Evolutionary conservation across 1,140 invertebrate genomes (phyloP).

Genomic region (Lamellibrachia luymesi): DNA sequence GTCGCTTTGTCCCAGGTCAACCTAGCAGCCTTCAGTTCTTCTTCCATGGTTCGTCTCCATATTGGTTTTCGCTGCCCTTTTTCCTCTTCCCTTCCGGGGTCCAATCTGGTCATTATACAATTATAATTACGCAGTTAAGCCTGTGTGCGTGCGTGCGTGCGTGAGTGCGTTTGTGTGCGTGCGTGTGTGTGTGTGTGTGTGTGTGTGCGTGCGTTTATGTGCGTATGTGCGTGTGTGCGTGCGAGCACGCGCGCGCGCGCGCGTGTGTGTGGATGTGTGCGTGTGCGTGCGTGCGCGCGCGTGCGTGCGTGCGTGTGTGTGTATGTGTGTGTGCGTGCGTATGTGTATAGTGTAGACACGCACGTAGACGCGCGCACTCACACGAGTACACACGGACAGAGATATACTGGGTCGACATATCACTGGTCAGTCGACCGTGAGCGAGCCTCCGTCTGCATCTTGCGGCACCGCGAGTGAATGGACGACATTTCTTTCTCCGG

Average conservation of each 20-base stretch:
- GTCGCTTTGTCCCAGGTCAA: no score
- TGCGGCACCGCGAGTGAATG: not conserved
- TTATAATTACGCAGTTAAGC: not conserved
- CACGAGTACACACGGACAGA: not conserved
- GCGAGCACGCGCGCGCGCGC: no score
- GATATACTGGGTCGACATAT: not conserved
- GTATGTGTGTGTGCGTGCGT: not conserved
- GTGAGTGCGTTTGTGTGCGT: no score
- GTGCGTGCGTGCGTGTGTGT: no score
- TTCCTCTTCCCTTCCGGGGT: no score
- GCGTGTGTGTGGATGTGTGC: not conserved
- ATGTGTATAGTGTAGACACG: not conserved
- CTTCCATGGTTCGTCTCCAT: no score
- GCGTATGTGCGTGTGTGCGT: not conserved
- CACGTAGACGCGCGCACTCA: not conserved
- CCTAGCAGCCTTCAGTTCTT: no score
- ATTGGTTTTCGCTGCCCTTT: no score
- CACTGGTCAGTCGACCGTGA: not conserved
- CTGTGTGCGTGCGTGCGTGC: no score
- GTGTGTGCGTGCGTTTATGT: not conserved
- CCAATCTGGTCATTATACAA: no score
- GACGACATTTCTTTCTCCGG: not conserved
- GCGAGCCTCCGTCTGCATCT: not conserved
- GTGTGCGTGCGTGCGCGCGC: not conserved
- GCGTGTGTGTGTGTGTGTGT: no score